Base-by-base conservation (phyloP, 2,888 invertebrate species). In the Drosophila hamatofila region DNA sequence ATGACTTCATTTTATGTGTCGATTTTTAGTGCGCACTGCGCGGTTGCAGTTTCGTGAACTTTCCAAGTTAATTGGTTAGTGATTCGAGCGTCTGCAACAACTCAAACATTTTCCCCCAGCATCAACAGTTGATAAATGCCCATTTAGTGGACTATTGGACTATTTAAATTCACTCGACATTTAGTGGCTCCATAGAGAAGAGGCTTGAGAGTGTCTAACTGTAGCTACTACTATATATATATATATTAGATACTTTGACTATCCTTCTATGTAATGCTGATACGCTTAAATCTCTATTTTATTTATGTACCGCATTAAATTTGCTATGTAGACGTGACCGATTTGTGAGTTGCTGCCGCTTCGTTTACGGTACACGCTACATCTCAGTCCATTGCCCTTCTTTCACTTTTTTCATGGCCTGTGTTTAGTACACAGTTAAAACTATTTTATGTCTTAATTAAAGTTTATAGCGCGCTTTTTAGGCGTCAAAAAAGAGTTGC, bases 391-490 rank as follows among this genome's bases (percentile, higher is more conserved):
- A 44, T 54, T 75, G 77, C 73, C 86, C 76, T 74, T 75, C 83
- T 81, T 71, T 83, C 46, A 63, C 56, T 39, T 74, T 73, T 56
- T 54, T 55, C 69, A 74, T 63, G 56, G 64, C 41, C 58, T 61
- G 44, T 57, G 69, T 81, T 77, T 78, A 85, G 88, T 83, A 57
- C 78, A 88, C 71, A 75, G 84, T 88, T 88, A 86, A 87, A 81
- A 72, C 69, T 76, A 78, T 76, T 82, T 91, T 85, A 91, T 90
- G 91, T 91, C 91, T 91, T 91, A 90, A 91, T 91, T 91, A 91
- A 90, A 83, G 84, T 90, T 89, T 84, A 91, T 84, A 81, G 85
- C 77, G 64, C 83, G 72, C 82, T 72, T 78, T 75, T 87, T 79
- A 88, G 90, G 88, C 88, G 88, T 88, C 90, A 88, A 88, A 83